These are phyloP conservation scores for Chloroceryle amazona DNA, from an alignment of 2,797 vertebrate species.

Conservation along the genomic window DNA sequence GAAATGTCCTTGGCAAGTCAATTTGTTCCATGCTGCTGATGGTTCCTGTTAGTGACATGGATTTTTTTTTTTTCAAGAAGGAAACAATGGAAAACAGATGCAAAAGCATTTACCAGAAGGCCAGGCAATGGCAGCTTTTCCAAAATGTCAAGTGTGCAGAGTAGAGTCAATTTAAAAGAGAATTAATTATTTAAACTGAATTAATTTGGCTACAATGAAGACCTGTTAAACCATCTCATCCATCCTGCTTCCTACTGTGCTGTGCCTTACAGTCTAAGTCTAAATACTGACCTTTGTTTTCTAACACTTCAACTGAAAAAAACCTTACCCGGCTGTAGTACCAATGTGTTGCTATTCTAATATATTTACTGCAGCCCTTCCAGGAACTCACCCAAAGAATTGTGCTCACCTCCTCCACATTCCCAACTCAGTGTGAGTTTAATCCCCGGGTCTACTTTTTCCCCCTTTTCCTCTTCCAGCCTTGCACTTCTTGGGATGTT, in stretches of 20 bases:
- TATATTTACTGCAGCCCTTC: background rate
- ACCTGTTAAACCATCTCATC: conserved; percentile 19
- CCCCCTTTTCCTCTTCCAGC: background rate
- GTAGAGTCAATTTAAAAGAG: conserved; percentile 39
- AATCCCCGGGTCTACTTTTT: background rate
- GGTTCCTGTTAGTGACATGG: conserved; percentile 58
- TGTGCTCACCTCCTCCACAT: background rate
- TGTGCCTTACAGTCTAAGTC: background rate
- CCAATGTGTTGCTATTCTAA: background rate
- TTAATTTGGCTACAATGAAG: conserved; percentile 54
- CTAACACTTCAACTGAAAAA: background rate
- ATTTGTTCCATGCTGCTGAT: conserved; percentile 54
- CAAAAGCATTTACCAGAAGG: conserved; percentile 51
- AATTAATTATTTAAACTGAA: conserved; percentile 60
- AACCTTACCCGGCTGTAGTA: background rate
- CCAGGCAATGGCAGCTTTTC: conserved; percentile 44
- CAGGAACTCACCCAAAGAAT: background rate
- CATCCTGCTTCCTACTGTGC: background rate
- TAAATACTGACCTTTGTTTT: conserved; percentile 10
- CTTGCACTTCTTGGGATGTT: background rate
- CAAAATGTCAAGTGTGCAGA: conserved; percentile 21
- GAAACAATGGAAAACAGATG: conserved; percentile 71
- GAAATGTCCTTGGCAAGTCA: conserved; percentile 69
- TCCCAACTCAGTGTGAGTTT: background rate
- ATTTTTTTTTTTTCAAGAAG: conserved; percentile 40